Conservation (phyloP, 2,797 vertebrate species). For the Anguilla pacifica region DNA sequence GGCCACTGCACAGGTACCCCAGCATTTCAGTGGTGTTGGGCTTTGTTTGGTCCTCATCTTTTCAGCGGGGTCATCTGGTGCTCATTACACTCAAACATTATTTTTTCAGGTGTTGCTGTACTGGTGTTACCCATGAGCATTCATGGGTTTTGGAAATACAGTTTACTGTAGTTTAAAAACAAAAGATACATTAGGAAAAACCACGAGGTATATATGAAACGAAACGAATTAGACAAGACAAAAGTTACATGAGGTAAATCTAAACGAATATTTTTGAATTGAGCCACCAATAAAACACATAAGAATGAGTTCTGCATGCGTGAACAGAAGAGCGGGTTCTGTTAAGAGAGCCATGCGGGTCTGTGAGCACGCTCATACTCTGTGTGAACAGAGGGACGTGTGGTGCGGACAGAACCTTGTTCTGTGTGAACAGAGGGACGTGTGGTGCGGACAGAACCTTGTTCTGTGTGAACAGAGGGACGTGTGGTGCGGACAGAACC, state of each 20-base stretch:
- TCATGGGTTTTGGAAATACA: neutral
- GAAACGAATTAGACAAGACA: no score
- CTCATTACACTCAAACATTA: neutral
- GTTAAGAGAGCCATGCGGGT: no score
- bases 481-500: neutral
- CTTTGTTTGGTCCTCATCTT: neutral
- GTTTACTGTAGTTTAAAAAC: neutral
- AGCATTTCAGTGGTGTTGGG: neutral
- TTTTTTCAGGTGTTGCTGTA: neutral
- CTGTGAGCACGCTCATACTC: no score
- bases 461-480: no score
- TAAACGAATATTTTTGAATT: no score
- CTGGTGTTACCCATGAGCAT: neutral
- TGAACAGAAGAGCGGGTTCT: no score
- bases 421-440: neutral
- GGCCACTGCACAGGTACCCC: neutral
- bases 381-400: neutral
- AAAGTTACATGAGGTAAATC: no score
- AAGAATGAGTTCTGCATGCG: no score
- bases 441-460: neutral
- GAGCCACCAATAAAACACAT: no score
- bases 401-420: neutral
- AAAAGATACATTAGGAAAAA: no score
- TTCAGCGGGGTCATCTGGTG: neutral
- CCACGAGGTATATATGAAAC: neutral